Evolutionary conservation across 2,113 vertebrate genomes (phyloP).

Genomic region (Microtus pennsylvanicus): DNA sequence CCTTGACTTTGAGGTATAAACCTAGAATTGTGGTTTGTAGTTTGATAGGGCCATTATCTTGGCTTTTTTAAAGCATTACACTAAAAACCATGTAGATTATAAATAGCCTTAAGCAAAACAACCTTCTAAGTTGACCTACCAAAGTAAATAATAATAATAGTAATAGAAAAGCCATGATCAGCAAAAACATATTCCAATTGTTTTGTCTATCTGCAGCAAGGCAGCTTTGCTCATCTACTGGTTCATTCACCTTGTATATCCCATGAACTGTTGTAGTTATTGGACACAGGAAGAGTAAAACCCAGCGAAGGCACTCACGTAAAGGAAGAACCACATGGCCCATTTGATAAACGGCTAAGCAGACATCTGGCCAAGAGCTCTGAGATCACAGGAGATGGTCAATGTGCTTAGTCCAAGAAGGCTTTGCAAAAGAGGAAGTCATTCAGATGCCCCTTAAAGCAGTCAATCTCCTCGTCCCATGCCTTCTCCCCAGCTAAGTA

Average conservation of each 20-base stretch:
- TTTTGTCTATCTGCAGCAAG: neutral
- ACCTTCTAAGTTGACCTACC: neutral
- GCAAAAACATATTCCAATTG: neutral
- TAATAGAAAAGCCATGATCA: neutral
- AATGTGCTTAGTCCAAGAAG: neutral
- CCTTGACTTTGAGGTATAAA: neutral
- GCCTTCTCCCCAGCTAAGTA: neutral
- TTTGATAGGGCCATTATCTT: neutral
- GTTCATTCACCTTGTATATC: neutral
- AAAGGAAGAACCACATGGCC: neutral
- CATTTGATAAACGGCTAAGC: neutral
- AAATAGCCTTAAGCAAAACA: neutral
- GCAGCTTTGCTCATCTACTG: neutral
- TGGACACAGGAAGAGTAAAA: neutral
- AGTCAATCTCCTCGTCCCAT: neutral
- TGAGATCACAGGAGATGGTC: neutral
- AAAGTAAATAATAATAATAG: neutral
- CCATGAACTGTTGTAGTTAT: neutral
- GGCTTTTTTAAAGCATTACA: neutral
- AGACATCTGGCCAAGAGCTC: neutral
- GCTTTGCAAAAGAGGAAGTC: conserved; percentile 1
- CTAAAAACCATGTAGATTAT: neutral
- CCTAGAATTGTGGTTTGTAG: neutral
- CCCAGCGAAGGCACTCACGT: neutral
- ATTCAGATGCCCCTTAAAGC: neutral